phyloP scores from a whole-genome alignment of 1,140 invertebrate genomes.

The Drosophila kohkoa region DNA sequence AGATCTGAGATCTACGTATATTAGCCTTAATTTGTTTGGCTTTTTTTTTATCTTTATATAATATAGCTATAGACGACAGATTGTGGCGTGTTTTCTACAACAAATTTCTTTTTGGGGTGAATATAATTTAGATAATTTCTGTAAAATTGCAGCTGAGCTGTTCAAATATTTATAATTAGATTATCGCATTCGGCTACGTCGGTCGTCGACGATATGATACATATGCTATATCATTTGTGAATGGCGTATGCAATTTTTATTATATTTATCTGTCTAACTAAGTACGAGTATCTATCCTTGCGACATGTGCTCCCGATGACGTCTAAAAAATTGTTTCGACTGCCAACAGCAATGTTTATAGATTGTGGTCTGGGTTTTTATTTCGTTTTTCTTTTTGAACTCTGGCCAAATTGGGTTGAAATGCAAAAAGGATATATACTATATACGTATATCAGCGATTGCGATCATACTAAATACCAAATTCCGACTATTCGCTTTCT shows the following conservation, averaged over 20 bases:
- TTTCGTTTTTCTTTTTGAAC: conserved; percentile 41
- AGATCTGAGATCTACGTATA: conserved; percentile 31
- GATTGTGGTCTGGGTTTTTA: conserved; percentile 28
- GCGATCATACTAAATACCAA: conserved; percentile 3
- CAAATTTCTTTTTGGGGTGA: conserved; percentile 2
- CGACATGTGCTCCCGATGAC: conserved; percentile 69
- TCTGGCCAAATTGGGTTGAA: conserved; percentile 39
- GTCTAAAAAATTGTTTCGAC: conserved; percentile 50
- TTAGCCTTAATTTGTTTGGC: conserved; percentile 48
- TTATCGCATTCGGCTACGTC: conserved; percentile 3
- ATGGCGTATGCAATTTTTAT: conserved; percentile 46
- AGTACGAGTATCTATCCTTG: conserved; percentile 27
- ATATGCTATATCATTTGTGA: conserved; percentile 27
- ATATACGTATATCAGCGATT: not conserved
- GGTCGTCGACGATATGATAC: conserved; percentile 18
- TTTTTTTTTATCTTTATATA: conserved; percentile 60
- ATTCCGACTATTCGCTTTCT: conserved; percentile 21
- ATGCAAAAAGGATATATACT: conserved; percentile 15
- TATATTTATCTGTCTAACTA: conserved; percentile 14
- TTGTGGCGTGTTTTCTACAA: conserved; percentile 55
- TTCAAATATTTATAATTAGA: conserved; percentile 35
- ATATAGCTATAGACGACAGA: conserved; percentile 45
- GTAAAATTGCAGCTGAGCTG: conserved; percentile 29
- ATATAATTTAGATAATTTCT: conserved; percentile 51
- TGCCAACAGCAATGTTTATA: conserved; percentile 63